phyloP scores from a whole-genome alignment of 2,797 vertebrate genomes.

The Spea hammondii region DNA sequence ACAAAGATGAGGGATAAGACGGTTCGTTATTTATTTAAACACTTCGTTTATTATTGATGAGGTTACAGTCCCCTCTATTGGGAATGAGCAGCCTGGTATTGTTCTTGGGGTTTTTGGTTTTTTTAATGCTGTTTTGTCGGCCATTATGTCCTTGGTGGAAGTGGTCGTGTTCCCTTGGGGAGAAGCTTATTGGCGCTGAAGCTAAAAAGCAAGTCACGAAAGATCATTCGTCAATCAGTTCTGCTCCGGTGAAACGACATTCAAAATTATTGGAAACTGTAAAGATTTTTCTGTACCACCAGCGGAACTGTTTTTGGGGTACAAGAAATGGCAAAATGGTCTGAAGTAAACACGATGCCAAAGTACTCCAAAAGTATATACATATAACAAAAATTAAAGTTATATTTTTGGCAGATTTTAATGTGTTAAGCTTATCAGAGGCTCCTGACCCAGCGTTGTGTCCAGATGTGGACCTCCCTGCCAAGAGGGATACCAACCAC shows the following conservation, averaged over 20 bases:
- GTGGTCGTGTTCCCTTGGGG: constrained; percentile 6
- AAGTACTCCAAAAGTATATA: too few species aligned
- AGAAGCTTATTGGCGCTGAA: background rate
- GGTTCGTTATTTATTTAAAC: constrained; percentile 49
- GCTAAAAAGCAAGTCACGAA: constrained; percentile 4
- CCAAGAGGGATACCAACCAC: too few species aligned
- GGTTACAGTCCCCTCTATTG: constrained; percentile 36
- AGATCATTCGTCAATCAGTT: background rate
- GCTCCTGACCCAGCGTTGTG: too few species aligned
- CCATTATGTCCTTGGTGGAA: constrained; percentile 3
- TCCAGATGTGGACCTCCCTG: too few species aligned
- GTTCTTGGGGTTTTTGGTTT: constrained; percentile 14
- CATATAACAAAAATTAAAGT: too few species aligned
- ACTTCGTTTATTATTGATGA: constrained; percentile 43
- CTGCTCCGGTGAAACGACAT: background rate
- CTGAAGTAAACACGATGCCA: too few species aligned
- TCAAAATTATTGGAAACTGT: background rate
- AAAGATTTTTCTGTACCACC: too few species aligned
- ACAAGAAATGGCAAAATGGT: too few species aligned
- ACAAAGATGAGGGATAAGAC: constrained; percentile 44
- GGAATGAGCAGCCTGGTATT: constrained; percentile 12
- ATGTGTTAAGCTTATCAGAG: too few species aligned
- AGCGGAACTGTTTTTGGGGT: too few species aligned
- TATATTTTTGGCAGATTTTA: too few species aligned
- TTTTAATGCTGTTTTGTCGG: background rate